A percentile compares a stretch with the other conserved stretches of the same genome.
Conservation (phyloP, 2,113 vertebrate genomes). For the Sylvia atricapilla region DNA sequence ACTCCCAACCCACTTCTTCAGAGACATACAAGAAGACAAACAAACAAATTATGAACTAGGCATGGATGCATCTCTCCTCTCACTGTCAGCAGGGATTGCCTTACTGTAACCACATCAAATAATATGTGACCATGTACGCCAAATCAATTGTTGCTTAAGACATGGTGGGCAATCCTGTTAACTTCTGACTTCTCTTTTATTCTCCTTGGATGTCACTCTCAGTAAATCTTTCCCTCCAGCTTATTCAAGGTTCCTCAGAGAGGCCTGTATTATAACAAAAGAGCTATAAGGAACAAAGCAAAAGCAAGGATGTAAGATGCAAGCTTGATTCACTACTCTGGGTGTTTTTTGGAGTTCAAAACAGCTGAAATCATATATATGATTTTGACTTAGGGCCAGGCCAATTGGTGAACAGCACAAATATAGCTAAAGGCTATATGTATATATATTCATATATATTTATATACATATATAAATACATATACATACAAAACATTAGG, state of each 20-base stretch:
- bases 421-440: background rate
- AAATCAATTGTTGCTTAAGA: background rate
- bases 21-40: background rate
- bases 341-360: background rate
- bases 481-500: background rate
- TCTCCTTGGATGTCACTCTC: background rate
- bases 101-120: constrained; percentile 38
- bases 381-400: background rate
- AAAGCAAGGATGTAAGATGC: background rate
- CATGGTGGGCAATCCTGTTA: background rate
- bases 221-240: background rate
- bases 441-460: background rate
- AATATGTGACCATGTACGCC: background rate
- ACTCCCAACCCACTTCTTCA: background rate
- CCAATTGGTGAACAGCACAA: background rate
- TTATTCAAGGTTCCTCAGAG: background rate
- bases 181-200: background rate
- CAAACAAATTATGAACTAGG: background rate
- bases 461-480: background rate
- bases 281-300: background rate
- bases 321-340: background rate
- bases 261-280: background rate
- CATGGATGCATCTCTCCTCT: background rate
- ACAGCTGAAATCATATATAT: background rate
- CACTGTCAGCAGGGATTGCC: background rate